A percentile compares a stretch with the other conserved stretches of the same genome.
These are phyloP conservation scores for Smithornis capensis DNA, from an alignment of 2,113 vertebrate species.

Conservation along the genomic window DNA sequence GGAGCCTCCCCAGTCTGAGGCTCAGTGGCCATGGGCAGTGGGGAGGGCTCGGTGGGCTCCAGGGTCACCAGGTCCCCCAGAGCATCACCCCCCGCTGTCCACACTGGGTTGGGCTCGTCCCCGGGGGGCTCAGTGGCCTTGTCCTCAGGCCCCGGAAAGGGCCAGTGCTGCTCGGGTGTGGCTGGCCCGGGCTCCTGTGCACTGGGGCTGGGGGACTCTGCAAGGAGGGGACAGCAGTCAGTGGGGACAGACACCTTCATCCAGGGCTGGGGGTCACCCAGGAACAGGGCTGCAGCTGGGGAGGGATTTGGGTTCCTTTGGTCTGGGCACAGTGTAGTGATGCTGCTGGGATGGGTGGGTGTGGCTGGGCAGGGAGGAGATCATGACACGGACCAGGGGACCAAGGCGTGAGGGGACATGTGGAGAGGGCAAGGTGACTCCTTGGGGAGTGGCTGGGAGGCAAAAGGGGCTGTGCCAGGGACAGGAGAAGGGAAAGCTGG, in stretches of 20 bases:
- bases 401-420: background rate
- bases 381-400: background rate
- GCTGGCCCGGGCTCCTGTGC: background rate
- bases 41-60: slow-evolving; percentile 59
- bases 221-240: slow-evolving; percentile 13
- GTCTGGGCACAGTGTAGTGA: background rate
- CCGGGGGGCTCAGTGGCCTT: slow-evolving; percentile 27
- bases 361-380: background rate
- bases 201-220: slow-evolving; percentile 66
- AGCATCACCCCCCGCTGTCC: slow-evolving; percentile 12
- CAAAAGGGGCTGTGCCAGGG: background rate
- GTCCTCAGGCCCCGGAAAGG: slow-evolving; percentile 43
- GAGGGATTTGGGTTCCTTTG: background rate
- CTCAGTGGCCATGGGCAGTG: background rate
- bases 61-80: slow-evolving; percentile 69
- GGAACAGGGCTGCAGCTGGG: background rate
- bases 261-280: background rate
- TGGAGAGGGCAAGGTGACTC: background rate
- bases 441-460: background rate
- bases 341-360: background rate
- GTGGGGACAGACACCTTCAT: background rate
- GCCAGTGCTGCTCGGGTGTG: slow-evolving; percentile 37
- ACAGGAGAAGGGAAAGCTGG: background rate
- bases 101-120: background rate
- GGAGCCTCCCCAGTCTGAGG: slow-evolving; percentile 11